These are phyloP conservation scores for Trissolcus brochymenae DNA, from an alignment of 2,888 invertebrate species.

Conservation along the genomic window DNA sequence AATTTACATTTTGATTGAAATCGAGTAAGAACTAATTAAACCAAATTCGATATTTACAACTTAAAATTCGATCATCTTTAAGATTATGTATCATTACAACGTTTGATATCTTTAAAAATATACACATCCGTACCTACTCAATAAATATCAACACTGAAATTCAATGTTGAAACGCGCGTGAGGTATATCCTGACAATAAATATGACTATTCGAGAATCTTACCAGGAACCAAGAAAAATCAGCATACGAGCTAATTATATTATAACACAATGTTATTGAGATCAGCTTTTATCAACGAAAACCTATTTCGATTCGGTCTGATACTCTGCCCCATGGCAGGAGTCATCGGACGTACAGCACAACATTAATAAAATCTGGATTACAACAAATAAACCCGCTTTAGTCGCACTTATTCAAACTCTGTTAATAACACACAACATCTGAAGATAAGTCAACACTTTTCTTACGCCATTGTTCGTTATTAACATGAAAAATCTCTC, in stretches of 20 bases:
- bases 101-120: constrained; percentile 4
- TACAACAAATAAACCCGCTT: constrained; percentile 16
- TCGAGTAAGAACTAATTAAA: neutral
- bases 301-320: neutral
- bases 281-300: constrained; percentile 8
- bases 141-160: constrained; percentile 29
- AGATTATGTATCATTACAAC: constrained; percentile 10
- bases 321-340: neutral
- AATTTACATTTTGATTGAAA: constrained; percentile 14
- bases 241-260: neutral
- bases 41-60: constrained; percentile 16
- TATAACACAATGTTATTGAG: constrained; percentile 9
- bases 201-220: constrained; percentile 27
- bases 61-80: constrained; percentile 1
- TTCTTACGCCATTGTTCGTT: neutral
- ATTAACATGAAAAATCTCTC: no score
- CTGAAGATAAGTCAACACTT: neutral
- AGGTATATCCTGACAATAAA: constrained; percentile 31
- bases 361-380: constrained; percentile 27
- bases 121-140: constrained; percentile 19
- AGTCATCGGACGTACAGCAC: constrained; percentile 7
- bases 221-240: constrained; percentile 30
- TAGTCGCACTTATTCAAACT: constrained; percentile 5
- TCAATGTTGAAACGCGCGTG: constrained; percentile 22
- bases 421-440: constrained; percentile 11